phyloP scores from a whole-genome alignment of 2,113 vertebrate genomes.

The Mesocricetus auratus region DNA sequence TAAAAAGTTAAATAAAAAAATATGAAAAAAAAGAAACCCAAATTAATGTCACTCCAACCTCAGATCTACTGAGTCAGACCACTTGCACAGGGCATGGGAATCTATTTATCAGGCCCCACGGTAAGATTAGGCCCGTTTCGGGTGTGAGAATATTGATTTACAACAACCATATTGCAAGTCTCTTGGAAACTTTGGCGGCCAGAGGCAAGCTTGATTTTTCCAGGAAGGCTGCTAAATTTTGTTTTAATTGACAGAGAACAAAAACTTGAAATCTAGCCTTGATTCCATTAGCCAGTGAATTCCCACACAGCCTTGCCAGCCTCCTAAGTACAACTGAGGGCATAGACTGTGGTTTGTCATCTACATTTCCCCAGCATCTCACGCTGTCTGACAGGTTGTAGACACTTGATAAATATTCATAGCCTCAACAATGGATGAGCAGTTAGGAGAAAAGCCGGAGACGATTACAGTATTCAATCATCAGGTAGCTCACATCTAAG shows the following conservation, averaged over 20 bases:
- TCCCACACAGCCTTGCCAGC: not conserved
- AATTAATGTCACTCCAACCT: not conserved
- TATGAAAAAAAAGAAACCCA: too few relatives aligned
- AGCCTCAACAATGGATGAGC: constrained; percentile 54
- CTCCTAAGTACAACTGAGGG: not conserved
- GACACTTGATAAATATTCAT: constrained; percentile 68
- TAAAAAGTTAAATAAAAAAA: too few relatives aligned
- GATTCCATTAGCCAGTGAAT: constrained; percentile 33
- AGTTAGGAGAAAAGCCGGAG: constrained; percentile 47
- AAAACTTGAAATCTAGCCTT: constrained; percentile 31
- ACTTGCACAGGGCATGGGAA: not conserved
- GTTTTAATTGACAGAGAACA: constrained; percentile 24
- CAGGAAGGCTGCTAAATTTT: constrained; percentile 26
- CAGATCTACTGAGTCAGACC: not conserved
- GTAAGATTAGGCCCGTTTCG: not conserved
- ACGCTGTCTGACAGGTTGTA: constrained; percentile 39
- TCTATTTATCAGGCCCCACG: not conserved
- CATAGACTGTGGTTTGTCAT: constrained; percentile 12
- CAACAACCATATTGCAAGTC: not conserved
- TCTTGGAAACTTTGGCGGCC: not conserved
- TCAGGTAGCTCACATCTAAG: constrained; percentile 54
- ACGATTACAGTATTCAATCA: constrained; percentile 28
- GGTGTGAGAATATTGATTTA: constrained; percentile 34
- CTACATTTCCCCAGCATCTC: constrained; percentile 7
- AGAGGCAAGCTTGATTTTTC: constrained; percentile 33